phyloP scores from a whole-genome alignment of 2,797 vertebrate species.

The Anabacerthia variegaticeps region DNA sequence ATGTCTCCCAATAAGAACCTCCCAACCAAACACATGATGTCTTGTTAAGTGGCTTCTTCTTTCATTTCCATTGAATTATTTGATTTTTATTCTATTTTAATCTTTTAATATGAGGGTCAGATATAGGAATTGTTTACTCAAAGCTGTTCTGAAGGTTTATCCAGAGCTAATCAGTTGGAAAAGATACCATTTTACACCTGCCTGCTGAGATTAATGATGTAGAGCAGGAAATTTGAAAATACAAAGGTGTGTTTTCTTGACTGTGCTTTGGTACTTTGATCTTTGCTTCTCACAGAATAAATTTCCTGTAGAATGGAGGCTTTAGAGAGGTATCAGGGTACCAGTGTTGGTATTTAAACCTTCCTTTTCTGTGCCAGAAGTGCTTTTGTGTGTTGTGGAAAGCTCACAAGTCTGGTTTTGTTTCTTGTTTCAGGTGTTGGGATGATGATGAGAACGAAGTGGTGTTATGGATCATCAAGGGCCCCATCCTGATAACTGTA shows the following conservation, averaged over 20 bases:
- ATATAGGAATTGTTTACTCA: neutral
- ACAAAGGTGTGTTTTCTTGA: neutral
- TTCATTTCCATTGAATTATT: neutral
- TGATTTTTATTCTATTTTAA: neutral
- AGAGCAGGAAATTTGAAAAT: neutral
- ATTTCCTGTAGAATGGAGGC: neutral
- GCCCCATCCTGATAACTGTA: slow-evolving; percentile 88
- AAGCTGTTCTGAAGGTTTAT: neutral
- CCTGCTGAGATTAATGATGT: neutral
- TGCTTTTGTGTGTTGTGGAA: neutral
- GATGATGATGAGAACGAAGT: slow-evolving; percentile 87
- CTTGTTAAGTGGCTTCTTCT: neutral
- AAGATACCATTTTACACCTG: neutral
- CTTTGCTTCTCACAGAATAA: neutral
- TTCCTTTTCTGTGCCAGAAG: neutral
- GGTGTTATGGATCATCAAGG: slow-evolving; percentile 91
- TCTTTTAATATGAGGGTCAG: neutral
- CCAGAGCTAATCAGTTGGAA: neutral
- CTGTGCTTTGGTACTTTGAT: neutral
- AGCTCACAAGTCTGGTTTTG: neutral
- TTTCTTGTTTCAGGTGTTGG: slow-evolving; percentile 84
- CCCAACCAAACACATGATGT: fast-evolving
- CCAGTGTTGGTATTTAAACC: neutral
- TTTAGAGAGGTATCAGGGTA: neutral
- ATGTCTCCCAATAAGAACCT: neutral